Evolutionary conservation across 2,888 invertebrate species (phyloP), one percentile per base, ranked within the genome.

Genomic region (Molorchus minor): DNA sequence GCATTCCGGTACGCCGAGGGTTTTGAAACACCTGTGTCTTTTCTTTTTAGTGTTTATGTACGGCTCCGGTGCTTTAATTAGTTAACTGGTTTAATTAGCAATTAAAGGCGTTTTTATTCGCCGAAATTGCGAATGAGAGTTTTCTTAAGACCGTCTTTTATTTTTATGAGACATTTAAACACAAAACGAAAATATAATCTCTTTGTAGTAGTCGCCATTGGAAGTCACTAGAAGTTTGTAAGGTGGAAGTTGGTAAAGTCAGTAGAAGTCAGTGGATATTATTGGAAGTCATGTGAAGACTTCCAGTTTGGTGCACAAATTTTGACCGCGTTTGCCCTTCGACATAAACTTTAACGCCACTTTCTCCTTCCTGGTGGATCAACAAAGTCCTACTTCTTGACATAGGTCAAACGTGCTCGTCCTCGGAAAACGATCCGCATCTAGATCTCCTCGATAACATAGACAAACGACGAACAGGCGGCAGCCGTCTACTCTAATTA

Each of bases 1-100:
- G 21, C 47, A 16, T 20, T 49, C 21, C 44, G 51, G 55, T 43
- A 43, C 62, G n/a, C n/a, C n/a, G n/a, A n/a, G n/a, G n/a, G n/a
- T n/a, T 63, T 66, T 62, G 54, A 63, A 60, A 64, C 66, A 64
- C 66, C 66, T 64, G 63, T 46, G 49, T 46, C 56, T 56, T 7
- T 20, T 45, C 36, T 35, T 54, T 49, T 49, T 38, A 25, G 38
- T 25, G 38, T n/a, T n/a, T n/a, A n/a, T n/a, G n/a, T n/a, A n/a
- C n/a, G 15, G 21, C 36, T 13, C 49, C 19, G 29, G 21, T 21
- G 36, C 13, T 13, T 21, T 38, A 38, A 49, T 49, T 49, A 38
- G 38, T 49, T 38, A 49, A 38, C 36, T 13, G 8, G 3, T 29
- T 49, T 49, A 49, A 49, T 49, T 49, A 49, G n/a, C 49, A 36